These are phyloP conservation scores for Leptobrachium ailaonicum DNA, from an alignment of 2,113 vertebrate genomes.

Conservation along the genomic window DNA sequence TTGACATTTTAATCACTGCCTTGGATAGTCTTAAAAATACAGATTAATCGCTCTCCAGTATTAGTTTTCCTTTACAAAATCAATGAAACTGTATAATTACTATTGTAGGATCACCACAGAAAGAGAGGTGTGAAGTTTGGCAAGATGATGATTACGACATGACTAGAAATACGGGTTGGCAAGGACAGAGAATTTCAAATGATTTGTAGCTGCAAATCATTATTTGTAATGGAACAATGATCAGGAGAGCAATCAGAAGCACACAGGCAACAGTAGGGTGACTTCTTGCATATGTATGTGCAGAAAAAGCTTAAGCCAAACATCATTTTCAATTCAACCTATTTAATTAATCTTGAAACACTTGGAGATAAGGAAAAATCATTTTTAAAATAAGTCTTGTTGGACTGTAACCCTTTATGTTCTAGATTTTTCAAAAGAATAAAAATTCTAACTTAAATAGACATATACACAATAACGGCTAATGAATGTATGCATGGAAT, in stretches of 20 bases:
- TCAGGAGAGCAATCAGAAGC: no score
- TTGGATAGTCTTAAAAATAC: neutral
- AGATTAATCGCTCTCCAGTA: neutral
- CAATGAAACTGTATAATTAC: conserved; percentile 1
- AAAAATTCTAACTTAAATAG: no score
- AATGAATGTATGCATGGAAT: no score
- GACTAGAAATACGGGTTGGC: neutral
- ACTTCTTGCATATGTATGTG: no score
- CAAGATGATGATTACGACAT: neutral
- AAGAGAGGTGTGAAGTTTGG: neutral
- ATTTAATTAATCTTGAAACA: neutral
- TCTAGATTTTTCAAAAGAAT: no score
- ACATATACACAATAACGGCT: no score
- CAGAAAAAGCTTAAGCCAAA: no score
- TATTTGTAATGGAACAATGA: neutral
- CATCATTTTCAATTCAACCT: neutral
- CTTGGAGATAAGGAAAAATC: neutral
- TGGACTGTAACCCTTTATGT: no score
- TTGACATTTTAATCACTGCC: neutral
- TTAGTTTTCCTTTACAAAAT: neutral
- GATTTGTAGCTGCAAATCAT: neutral
- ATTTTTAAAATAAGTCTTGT: no score
- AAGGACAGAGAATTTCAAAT: neutral
- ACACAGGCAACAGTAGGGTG: no score
- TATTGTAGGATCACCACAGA: neutral